Percentiles rank a stretch among this genome's conserved stretches.
Conservation (phyloP, 2,888 invertebrate genomes). For the Onchidella celtica region DNA sequence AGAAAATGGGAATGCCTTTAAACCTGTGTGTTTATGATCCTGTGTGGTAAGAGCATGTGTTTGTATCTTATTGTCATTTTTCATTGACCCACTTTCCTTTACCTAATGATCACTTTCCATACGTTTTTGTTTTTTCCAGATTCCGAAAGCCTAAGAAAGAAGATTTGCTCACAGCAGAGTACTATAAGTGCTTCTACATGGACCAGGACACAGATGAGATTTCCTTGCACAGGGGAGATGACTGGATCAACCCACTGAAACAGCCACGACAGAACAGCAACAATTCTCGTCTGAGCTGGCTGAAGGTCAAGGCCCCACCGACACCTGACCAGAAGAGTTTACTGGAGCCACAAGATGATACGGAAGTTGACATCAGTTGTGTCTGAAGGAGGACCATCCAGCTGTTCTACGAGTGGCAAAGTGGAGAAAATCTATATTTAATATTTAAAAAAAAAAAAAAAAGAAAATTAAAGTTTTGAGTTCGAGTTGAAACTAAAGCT, state of each 20-base stretch:
- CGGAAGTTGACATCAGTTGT: slow-evolving; percentile 8
- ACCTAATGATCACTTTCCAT: no score
- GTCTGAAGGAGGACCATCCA: no score
- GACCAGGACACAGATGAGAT: slow-evolving; percentile 67
- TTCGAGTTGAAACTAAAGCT: no score
- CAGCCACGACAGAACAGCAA: slow-evolving; percentile 70
- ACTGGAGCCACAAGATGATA: slow-evolving; percentile 54
- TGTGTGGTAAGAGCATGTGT: no score
- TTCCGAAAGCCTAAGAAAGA: slow-evolving; percentile 74
- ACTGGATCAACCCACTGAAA: slow-evolving; percentile 59
- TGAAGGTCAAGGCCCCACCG: slow-evolving; percentile 57
- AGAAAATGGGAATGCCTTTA: no score
- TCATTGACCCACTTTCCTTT: no score
- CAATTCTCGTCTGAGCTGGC: slow-evolving; percentile 66
- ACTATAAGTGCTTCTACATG: slow-evolving; percentile 64
- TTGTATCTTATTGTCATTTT: no score
- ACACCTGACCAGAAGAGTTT: slow-evolving; percentile 67
- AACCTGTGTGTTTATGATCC: background rate
- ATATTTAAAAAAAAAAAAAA: no score
- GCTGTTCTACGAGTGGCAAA: no score
- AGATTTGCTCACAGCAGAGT: slow-evolving; percentile 71
- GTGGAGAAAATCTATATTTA: no score
- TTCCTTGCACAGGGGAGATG: slow-evolving; percentile 71
- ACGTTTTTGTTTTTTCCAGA: slow-evolving; percentile 63
- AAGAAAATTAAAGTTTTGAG: no score